Evolutionary conservation across 2,113 vertebrate genomes (phyloP).

Genomic region (Thalassoma bifasciatum): DNA sequence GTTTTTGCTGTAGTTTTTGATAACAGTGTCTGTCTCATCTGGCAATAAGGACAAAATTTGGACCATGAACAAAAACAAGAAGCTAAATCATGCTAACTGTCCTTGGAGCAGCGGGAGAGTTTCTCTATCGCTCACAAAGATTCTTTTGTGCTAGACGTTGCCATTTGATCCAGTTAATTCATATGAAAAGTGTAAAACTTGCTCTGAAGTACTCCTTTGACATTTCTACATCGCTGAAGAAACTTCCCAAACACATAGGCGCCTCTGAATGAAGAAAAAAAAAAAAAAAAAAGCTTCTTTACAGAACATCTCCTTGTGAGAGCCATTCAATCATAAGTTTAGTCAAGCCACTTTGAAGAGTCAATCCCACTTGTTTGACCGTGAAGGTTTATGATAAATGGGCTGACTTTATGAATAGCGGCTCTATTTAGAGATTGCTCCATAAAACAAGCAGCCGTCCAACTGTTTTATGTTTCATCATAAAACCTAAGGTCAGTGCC

Average conservation of each 20-base stretch:
- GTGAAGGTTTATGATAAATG: conserved; percentile 59
- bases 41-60: background rate
- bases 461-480: conserved; percentile 48
- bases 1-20: too few species aligned
- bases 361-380: conserved; percentile 43
- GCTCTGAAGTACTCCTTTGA: background rate
- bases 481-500: conserved; percentile 60
- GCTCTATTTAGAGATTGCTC: conserved; percentile 67
- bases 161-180: background rate
- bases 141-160: background rate
- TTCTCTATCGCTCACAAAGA: background rate
- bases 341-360: conserved; percentile 26
- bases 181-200: background rate
- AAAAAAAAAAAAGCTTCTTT: conserved; percentile 4
- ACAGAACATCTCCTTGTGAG: background rate
- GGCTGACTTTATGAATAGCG: conserved; percentile 49
- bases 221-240: background rate
- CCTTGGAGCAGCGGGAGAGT: background rate
- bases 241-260: background rate
- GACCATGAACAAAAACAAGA: background rate
- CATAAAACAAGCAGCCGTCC: conserved; percentile 62
- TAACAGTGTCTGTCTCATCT: too few species aligned
- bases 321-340: conserved; percentile 32
- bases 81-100: background rate
- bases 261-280: background rate